A percentile compares a stretch with the other conserved stretches of the same genome.
Evolutionary conservation across 2,888 invertebrate genomes (phyloP).

Genomic region (Andrena bucephala): DNA sequence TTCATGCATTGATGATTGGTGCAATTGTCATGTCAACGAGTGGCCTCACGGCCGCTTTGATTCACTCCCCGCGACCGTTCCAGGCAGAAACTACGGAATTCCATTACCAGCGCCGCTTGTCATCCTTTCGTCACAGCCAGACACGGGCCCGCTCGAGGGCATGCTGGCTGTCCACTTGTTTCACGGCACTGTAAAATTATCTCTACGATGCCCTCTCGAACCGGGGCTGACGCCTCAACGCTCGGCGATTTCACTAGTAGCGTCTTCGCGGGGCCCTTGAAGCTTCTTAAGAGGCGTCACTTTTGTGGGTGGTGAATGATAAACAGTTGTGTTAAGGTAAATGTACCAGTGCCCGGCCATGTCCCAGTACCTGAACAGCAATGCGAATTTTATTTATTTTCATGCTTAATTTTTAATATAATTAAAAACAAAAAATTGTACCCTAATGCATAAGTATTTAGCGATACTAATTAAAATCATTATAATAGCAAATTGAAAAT

Average conservation of each 20-base stretch:
- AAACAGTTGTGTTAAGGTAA: too few species aligned
- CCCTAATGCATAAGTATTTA: too few species aligned
- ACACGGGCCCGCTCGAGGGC: conserved; percentile 37
- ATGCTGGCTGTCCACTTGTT: conserved; percentile 44
- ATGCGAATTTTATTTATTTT: too few species aligned
- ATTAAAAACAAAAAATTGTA: too few species aligned
- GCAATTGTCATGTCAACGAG: conserved; percentile 72
- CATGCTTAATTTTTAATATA: too few species aligned
- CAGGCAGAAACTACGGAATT: conserved; percentile 65
- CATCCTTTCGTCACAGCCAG: conserved; percentile 64
- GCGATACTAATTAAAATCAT: too few species aligned
- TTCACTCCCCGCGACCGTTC: conserved; percentile 55
- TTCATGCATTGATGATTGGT: conserved; percentile 71
- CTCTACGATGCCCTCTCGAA: background rate
- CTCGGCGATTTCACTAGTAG: too few species aligned
- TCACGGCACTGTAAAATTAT: conserved; percentile 30
- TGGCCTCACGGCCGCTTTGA: conserved; percentile 66
- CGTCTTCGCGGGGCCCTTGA: background rate
- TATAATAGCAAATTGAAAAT: too few species aligned
- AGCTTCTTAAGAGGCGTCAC: too few species aligned
- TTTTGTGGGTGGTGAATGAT: too few species aligned
- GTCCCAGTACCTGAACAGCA: too few species aligned
- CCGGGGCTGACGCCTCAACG: background rate
- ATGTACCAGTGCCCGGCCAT: too few species aligned
- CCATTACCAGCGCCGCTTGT: conserved; percentile 64